These are phyloP conservation scores for Ichneumoninae sp. DNA, from an alignment of 2,888 invertebrate genomes.

Conservation along the genomic window DNA sequence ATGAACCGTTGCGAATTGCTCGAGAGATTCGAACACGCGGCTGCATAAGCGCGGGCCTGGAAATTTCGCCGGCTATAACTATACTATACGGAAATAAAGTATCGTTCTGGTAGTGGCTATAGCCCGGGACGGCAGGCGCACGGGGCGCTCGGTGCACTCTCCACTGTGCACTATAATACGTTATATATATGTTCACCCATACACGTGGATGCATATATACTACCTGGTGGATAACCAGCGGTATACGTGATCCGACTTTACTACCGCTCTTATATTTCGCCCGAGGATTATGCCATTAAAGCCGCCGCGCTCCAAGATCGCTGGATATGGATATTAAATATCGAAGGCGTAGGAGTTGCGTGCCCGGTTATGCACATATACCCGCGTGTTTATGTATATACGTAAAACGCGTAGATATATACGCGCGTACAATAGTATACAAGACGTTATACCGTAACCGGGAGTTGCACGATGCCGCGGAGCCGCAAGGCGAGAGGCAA, in stretches of 20 bases:
- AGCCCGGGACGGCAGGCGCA: conserved; percentile 5
- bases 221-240: conserved; percentile 55
- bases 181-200: conserved; percentile 21
- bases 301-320: conserved; percentile 67
- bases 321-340: conserved; percentile 75
- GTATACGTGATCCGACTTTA: conserved; percentile 67
- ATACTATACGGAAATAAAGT: conserved; percentile 25
- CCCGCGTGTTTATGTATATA: conserved; percentile 1
- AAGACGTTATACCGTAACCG: conserved; percentile 49
- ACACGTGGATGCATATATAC: conserved; percentile 17
- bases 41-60: background rate
- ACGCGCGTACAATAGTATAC: conserved; percentile 12
- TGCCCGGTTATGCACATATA: conserved; percentile 6
- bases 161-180: conserved; percentile 16
- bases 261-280: conserved; percentile 68
- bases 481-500: conserved; percentile 35
- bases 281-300: conserved; percentile 75
- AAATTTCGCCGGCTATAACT: conserved; percentile 5
- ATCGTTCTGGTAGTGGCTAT: conserved; percentile 19
- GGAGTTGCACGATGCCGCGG: conserved; percentile 52
- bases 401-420: conserved; percentile 17
- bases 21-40: background rate
- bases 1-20: conserved; percentile 11
- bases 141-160: background rate
- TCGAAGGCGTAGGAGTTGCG: conserved; percentile 67